These are phyloP conservation scores for Diglossa cyanea DNA, from an alignment of 2,797 vertebrate genomes.

Conservation along the genomic window DNA sequence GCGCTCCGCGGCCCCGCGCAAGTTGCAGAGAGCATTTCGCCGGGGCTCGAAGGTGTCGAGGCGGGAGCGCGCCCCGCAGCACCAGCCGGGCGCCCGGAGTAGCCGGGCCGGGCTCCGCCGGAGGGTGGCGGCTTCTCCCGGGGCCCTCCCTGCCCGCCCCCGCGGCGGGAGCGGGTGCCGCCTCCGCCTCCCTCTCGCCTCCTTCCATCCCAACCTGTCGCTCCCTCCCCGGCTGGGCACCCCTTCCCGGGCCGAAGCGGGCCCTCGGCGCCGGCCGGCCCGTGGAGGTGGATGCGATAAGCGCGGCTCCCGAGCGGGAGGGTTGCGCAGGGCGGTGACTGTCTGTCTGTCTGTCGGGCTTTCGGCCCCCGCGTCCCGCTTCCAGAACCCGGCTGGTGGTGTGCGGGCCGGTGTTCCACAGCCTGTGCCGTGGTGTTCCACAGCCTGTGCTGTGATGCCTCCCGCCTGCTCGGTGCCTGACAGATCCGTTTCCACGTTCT, in stretches of 20 bases:
- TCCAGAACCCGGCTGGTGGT: rapidly evolving
- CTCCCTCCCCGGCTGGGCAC: no score
- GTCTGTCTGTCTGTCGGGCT: no score
- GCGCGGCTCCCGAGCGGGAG: background rate
- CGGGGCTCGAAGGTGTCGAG: background rate
- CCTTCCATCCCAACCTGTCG: background rate
- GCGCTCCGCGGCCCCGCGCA: background rate
- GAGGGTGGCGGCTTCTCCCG: background rate
- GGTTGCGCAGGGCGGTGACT: background rate
- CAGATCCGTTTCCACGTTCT: background rate
- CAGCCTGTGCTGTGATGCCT: background rate
- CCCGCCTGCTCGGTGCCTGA: background rate
- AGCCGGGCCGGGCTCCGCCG: background rate
- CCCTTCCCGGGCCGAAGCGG: background rate
- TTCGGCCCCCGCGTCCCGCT: background rate
- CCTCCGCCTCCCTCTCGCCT: background rate
- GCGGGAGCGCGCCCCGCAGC: background rate
- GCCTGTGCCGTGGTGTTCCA: no score
- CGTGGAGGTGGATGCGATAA: rapidly evolving
- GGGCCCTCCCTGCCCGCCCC: background rate
- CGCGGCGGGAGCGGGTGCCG: background rate
- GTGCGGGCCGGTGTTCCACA: background rate
- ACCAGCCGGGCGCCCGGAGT: background rate
- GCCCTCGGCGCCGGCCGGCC: background rate
- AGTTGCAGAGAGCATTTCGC: background rate